Evolutionary conservation across 2,113 vertebrate genomes (phyloP), one percentile per base, ranked within the genome.

Genomic region (Blennius ocellaris): DNA sequence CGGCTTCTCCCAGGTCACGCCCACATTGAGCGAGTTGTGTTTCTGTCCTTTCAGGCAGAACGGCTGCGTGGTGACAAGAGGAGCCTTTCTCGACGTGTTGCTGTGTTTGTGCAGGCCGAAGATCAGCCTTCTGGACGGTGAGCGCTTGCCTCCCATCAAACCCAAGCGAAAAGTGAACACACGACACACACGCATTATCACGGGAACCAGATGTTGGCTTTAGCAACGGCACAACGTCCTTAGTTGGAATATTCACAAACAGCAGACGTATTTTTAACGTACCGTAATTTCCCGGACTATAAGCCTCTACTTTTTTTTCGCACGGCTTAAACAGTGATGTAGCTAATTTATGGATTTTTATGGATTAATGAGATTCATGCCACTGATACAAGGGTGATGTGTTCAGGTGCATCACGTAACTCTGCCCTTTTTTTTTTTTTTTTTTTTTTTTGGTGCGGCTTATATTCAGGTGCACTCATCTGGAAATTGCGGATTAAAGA

Each of bases 11-110:
- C 7, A 50, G 37, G 0, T 49, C 21, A 10, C 21, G 21, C 43
- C 8, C 30, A 71, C 62, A 73, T 45, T 60, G 5, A 60, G 45
- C 7, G 2, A 2, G 16, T 74, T 59, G 12, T 69, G 44, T 52
- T 48, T 16, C 8, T 78, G 12, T 66, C 49, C 86, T 73, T 83
- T 55, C 81, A 96, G 96, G 80, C 80, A 89, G 71, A 99, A 99
- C 84, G 87, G 90, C 44, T 99, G 97, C 87, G 87, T 96, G 80
- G 96, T 98, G 86, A 98, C 97, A 67, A 95, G 97, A 94, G 96
- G 95, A 67, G 93, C 95, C 6, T 96, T 87, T 83, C 81, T 98
- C 65, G 97, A 98, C 73, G 85, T 97, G 69, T 69, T 99, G 81
- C 70, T 89, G 79, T 84, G 93, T 51, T 76, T 98, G 81, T 95